Evolutionary conservation across 2,797 vertebrate species (phyloP), one percentile per base, ranked within the genome.

Genomic region (Epinephelus coioides): DNA sequence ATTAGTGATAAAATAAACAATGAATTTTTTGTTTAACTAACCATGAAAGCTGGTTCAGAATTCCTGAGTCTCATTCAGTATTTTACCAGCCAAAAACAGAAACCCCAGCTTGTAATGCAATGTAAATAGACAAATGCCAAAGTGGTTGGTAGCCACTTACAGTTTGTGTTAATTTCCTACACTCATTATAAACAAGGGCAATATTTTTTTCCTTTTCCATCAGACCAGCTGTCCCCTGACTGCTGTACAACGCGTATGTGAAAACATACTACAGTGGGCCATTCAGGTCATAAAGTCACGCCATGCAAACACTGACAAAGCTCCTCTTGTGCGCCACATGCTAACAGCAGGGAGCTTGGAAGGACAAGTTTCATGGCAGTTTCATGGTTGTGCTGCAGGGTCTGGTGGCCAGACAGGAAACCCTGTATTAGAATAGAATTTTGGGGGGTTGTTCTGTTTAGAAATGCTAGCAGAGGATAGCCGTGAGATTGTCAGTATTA

Each of bases 181-280:
- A 47, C 7, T 77, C 49, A 51, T 55, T 78, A 44, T 13, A 72
- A 69, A 78, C 64, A 69, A 73, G 23, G 4, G 40, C 27, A 69
- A 38, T 60, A 64, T 67, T 61, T 70, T 50, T 71, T 57, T 12
- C 13, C 27, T 65, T 61, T 69, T 57, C 61, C 56, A 17, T 56
- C n/a, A n/a, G 49, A 76, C 21, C 71, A 72, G 70, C 77, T 10
- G 56, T 65, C 14, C 62, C 17, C 56, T 59, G 57, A 53, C 69
- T 73, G 57, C 73, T 75, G 51, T 30, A 61, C 64, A 82, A 59
- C 73, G 34, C 10, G 0, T 63, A 15, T 62, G 63, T 83, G 51
- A 73, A 87, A 85, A 86, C 75, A 83, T 71, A 64, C 81, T 47
- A 65, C 81, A 82, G 46, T 83, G 77, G 61, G 21, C 69, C 67